Base-by-base conservation (phyloP, 1,140 invertebrate species). In the Holotrichia oblita region DNA sequence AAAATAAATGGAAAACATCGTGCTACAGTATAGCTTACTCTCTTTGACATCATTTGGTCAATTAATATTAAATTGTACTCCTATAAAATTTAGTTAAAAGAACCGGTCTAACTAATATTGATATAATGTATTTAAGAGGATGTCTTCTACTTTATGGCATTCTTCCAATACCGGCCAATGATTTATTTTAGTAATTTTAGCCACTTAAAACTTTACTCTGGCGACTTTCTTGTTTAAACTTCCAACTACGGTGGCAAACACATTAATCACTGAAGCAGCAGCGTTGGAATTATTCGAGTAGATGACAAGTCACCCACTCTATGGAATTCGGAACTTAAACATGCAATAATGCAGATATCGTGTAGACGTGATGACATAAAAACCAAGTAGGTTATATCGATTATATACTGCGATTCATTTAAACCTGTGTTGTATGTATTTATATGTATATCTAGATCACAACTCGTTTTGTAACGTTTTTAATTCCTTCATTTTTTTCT, bases 131-230 rank as follows among this genome's bases (percentile, higher is more conserved):
- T 48, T 12, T n/a, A n/a, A 48, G 8, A 10, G 44, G 44, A 3
- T n/a, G 44, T 14, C 44, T 48, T 14, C 44, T 48, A 48, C 44
- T 4, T 48, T 48, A 48, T 48, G 44, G 44, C 44, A 48, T 48
- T 48, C 44, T 48, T 48, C 44, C 44, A 48, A 48, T 48, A 48
- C 44, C n/a, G 44, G 44, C n/a, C 44, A 48, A 48, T 48, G 44
- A 48, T 48, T 48, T 48, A 48, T 48, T 48, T 48, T 48, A 48
- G 44, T 48, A 48, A 48, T 48, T 48, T 48, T 48, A 48, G 44
- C 44, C 44, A 48, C 44, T 48, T 48, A 48, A 48, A 48, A 48
- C 44, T 48, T 48, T 48, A n/a, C 44, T 48, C 7, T 48, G 12
- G 44, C 44, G 44, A 48, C 44, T 48, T 48, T 48, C 44, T 48